Percentiles rank a stretch among this genome's conserved stretches.
phyloP scores from a whole-genome alignment of 2,113 vertebrate genomes.

The Oncorhynchus keta region DNA sequence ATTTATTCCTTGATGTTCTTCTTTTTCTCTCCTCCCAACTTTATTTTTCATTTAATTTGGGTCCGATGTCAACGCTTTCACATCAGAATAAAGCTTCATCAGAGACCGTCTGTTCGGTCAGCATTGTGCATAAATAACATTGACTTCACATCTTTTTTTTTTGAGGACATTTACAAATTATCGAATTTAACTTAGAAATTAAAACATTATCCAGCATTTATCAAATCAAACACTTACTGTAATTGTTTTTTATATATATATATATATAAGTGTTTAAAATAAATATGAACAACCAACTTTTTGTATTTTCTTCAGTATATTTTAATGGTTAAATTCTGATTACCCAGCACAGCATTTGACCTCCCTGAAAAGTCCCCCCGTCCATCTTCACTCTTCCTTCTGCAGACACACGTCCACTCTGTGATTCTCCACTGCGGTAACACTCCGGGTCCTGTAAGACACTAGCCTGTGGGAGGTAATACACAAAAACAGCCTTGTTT shows the following conservation, averaged over 20 bases:
- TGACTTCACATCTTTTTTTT: too few species aligned
- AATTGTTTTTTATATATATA: neutral
- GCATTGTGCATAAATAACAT: too few species aligned
- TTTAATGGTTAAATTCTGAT: too few species aligned
- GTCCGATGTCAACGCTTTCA: neutral
- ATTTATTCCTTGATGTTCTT: neutral
- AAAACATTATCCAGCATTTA: too few species aligned
- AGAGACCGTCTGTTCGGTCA: neutral
- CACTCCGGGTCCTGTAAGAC: conserved; percentile 5
- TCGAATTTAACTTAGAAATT: too few species aligned
- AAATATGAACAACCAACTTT: neutral
- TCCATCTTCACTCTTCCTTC: neutral
- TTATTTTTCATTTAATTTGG: neutral
- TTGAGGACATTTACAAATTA: too few species aligned
- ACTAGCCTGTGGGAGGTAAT: conserved; percentile 3
- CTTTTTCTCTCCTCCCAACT: neutral
- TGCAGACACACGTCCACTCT: neutral
- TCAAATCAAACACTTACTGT: too few species aligned
- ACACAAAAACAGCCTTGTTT: neutral
- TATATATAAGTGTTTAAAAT: neutral
- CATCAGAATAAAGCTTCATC: neutral
- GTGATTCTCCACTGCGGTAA: conserved; percentile 21
- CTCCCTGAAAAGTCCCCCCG: too few species aligned
- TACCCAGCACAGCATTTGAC: too few species aligned
- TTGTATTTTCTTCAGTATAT: neutral